A percentile compares a stretch with the other conserved stretches of the same genome.
phyloP scores from a whole-genome alignment of 2,113 vertebrate genomes.

The Megaceryle torquata region DNA sequence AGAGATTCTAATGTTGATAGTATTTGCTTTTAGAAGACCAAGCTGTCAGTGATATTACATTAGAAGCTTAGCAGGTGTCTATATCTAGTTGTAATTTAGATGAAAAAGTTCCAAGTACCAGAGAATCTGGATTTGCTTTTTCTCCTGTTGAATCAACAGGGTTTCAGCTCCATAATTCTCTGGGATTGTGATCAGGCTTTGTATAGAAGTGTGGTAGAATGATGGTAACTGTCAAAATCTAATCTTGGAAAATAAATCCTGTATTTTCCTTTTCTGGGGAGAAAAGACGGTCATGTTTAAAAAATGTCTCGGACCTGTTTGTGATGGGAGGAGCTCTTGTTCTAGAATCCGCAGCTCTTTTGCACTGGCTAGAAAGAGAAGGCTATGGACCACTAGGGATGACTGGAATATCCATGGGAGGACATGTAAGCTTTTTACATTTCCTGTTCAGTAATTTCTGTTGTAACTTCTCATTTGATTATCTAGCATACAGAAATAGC shows the following conservation, averaged over 20 bases:
- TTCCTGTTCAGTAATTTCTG: constrained; percentile 32
- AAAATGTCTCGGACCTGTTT: constrained; percentile 97
- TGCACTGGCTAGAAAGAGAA: constrained; percentile 94
- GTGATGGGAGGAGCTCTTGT: constrained; percentile 97
- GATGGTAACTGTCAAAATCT: constrained; percentile 22
- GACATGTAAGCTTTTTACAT: constrained; percentile 86
- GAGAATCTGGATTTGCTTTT: not conserved
- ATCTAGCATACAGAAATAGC: not conserved
- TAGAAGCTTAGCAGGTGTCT: not conserved
- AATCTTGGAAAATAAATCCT: constrained; percentile 39
- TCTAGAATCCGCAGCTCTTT: constrained; percentile 90
- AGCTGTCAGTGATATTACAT: not conserved
- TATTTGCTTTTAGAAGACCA: not conserved
- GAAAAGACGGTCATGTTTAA: constrained; percentile 90
- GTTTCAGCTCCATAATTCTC: not conserved
- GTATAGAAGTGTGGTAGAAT: not conserved
- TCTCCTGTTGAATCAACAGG: not conserved
- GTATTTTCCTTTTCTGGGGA: constrained; percentile 64
- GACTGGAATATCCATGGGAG: constrained; percentile 99
- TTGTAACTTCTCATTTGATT: constrained; percentile 15
- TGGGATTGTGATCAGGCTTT: not conserved
- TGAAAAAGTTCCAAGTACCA: not conserved
- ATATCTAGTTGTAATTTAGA: not conserved
- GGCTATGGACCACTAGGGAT: constrained; percentile 95
- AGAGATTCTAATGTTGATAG: not conserved